Percentiles rank a stretch among this genome's conserved stretches.
Conservation (phyloP, 2,888 invertebrate species). For the Monoplex corrugatus region DNA sequence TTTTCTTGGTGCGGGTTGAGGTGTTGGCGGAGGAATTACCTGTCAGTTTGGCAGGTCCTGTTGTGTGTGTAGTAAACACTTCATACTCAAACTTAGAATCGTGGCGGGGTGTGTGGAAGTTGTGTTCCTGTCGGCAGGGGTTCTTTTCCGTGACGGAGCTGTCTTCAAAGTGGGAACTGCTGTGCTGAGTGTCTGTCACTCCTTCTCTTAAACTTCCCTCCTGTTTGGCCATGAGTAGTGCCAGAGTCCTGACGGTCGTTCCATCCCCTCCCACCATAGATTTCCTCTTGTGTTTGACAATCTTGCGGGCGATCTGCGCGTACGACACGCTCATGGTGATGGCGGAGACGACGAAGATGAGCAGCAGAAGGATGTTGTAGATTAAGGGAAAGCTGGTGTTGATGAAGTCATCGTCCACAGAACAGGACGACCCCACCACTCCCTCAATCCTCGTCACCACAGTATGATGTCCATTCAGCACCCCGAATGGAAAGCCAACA, state of each 20-base stretch:
- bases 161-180: neutral
- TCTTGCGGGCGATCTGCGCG: slow-evolving; percentile 61
- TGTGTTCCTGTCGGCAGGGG: neutral
- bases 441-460: slow-evolving; percentile 57
- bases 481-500: slow-evolving; percentile 61
- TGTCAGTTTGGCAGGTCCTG: neutral
- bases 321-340: slow-evolving; percentile 60
- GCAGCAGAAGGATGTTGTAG: slow-evolving; percentile 60
- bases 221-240: slow-evolving; percentile 4
- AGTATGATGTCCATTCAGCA: slow-evolving; percentile 62
- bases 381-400: slow-evolving; percentile 60
- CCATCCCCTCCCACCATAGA: neutral
- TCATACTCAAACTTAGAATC: neutral
- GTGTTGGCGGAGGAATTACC: neutral
- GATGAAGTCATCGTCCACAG: slow-evolving; percentile 61
- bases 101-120: neutral
- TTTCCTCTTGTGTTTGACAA: slow-evolving; percentile 58
- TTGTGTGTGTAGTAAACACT: neutral
- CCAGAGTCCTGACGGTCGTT: neutral
- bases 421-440: slow-evolving; percentile 68
- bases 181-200: neutral
- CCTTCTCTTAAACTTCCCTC: neutral
- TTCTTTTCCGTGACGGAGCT: neutral
- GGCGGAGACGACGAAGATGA: slow-evolving; percentile 61
- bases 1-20: neutral